Percentiles rank a stretch among this genome's conserved stretches.
Conservation (phyloP, 64 coral and sea anemone species). For the Cladopsammia gracilis region DNA sequence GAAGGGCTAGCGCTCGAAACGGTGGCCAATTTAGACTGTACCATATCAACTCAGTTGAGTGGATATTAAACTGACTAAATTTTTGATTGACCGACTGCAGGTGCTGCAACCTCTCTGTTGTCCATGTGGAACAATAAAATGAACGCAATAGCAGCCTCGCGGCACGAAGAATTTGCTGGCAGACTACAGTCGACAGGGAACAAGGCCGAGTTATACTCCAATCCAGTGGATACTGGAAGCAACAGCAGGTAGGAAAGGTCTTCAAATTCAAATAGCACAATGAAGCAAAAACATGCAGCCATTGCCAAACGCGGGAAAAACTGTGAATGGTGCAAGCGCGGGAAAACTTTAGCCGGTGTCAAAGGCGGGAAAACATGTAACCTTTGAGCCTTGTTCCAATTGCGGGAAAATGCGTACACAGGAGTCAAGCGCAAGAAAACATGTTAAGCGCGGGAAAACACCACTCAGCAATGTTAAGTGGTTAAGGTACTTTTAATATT, state of each 20-base stretch:
- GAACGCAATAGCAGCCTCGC: constrained; percentile 88
- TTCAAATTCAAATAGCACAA: neutral
- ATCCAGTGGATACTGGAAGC: constrained; percentile 14
- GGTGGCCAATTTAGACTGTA: too few species aligned
- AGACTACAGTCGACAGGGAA: constrained; percentile 77
- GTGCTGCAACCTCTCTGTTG: constrained; percentile 74
- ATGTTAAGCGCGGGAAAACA: neutral
- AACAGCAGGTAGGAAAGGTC: constrained; percentile 28
- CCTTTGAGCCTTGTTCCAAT: too few species aligned
- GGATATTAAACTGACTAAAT: neutral
- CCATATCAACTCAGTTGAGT: too few species aligned
- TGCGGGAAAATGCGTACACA: too few species aligned
- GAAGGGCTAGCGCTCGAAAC: too few species aligned
- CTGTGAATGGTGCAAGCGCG: neutral
- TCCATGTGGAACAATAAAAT: constrained; percentile 96
- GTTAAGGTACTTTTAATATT: neutral
- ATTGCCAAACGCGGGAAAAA: neutral
- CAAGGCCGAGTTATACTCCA: constrained; percentile 87
- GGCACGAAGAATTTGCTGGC: constrained; percentile 97
- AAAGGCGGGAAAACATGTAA: too few species aligned
- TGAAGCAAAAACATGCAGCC: neutral
- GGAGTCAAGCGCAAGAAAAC: too few species aligned
- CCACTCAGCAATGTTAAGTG: too few species aligned
- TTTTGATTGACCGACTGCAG: constrained; percentile 11
- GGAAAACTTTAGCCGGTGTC: neutral